phyloP scores from a whole-genome alignment of 2,113 vertebrate genomes.

The Chlamydotis undulata region DNA sequence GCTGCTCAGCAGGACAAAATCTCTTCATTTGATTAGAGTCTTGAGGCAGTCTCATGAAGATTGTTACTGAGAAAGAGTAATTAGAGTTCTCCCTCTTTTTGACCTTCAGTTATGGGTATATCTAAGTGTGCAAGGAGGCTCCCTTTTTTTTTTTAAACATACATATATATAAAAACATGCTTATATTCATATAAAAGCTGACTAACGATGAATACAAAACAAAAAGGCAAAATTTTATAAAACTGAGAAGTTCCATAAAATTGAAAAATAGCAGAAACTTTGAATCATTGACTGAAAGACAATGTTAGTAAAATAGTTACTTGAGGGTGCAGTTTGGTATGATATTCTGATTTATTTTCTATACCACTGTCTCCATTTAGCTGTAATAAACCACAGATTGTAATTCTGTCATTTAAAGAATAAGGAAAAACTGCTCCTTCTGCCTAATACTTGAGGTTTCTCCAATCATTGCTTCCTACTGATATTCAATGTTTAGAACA shows the following conservation, averaged over 20 bases:
- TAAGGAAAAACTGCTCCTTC: neutral
- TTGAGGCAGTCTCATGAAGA: neutral
- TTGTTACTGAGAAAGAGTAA: neutral
- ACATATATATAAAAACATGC: neutral
- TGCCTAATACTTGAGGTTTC: neutral
- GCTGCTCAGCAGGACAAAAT: constrained; percentile 14
- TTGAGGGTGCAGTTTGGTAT: neutral
- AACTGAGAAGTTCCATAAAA: neutral
- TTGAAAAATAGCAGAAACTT: neutral
- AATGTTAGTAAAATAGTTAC: neutral
- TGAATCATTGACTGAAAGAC: neutral
- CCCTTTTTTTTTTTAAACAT: neutral
- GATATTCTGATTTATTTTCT: neutral
- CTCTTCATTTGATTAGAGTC: constrained; percentile 40
- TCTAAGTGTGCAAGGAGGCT: neutral
- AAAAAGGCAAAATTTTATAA: neutral
- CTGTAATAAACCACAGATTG: neutral
- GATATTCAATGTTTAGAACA: neutral
- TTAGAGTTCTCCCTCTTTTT: neutral
- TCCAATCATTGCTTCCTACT: neutral
- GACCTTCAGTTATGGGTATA: neutral
- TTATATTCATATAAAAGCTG: neutral
- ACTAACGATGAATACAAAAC: neutral
- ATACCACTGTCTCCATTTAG: neutral
- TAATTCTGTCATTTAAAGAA: neutral